Conservation (phyloP, 2,113 vertebrate species). For the Mormyrus lacerda region DNA sequence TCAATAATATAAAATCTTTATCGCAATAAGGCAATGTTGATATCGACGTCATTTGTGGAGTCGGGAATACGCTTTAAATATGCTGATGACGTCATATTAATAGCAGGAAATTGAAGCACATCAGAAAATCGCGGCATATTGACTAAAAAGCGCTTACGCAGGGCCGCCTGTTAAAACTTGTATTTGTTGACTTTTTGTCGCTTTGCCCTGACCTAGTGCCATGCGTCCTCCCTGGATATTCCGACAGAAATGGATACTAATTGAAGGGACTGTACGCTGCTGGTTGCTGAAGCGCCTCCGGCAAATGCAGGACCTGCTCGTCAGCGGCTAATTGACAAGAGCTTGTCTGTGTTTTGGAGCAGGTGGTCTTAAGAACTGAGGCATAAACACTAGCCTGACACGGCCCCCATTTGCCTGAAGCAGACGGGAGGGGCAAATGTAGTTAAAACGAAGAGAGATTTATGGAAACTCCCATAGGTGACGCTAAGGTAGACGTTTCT, state of each 20-base stretch:
- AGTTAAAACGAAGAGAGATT: slow-evolving; percentile 98
- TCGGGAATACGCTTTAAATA: not conserved
- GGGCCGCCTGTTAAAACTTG: slow-evolving; percentile 52
- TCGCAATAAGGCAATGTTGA: not conserved
- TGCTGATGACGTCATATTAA: not conserved
- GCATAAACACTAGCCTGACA: slow-evolving; percentile 93
- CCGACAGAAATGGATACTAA: slow-evolving; percentile 92
- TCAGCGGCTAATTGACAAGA: slow-evolving; percentile 99
- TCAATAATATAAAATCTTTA: too few species aligned
- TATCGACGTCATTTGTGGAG: not conserved
- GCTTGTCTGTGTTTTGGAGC: slow-evolving; percentile 99
- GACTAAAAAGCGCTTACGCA: slow-evolving; percentile 50
- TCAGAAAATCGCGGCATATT: slow-evolving; percentile 35
- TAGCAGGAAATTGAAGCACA: not conserved
- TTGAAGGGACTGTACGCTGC: slow-evolving; percentile 89
- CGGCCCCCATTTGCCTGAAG: slow-evolving; percentile 79
- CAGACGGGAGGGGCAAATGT: slow-evolving; percentile 71
- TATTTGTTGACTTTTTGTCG: slow-evolving; percentile 54
- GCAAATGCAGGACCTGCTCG: slow-evolving; percentile 84
- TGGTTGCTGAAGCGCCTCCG: slow-evolving; percentile 77
- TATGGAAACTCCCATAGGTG: slow-evolving; percentile 90
- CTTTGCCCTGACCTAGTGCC: slow-evolving; percentile 64
- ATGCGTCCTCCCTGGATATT: slow-evolving; percentile 85
- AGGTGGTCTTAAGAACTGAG: slow-evolving; percentile 94
- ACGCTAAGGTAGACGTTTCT: slow-evolving; percentile 80